Percentiles rank a stretch among this genome's conserved stretches.
phyloP scores from a whole-genome alignment of 2,113 vertebrate genomes.

The Embiotoca jacksoni region DNA sequence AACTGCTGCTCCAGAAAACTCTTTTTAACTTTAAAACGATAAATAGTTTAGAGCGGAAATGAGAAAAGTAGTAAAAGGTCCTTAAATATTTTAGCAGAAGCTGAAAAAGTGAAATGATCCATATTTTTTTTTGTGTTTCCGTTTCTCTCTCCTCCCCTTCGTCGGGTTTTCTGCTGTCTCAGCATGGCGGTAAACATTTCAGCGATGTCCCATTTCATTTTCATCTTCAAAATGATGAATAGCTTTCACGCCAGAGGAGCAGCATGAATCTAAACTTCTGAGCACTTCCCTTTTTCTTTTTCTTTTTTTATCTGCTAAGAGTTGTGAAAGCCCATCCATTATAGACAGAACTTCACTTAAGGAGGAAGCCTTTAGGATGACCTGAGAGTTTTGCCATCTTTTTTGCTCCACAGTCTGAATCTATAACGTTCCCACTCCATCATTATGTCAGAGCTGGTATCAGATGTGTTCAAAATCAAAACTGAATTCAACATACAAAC shows the following conservation, averaged over 20 bases:
- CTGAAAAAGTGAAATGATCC: no score
- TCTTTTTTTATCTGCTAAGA: conserved; percentile 16
- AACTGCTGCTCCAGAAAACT: no score
- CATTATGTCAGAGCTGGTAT: background rate
- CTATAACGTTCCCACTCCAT: background rate
- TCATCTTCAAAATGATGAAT: background rate
- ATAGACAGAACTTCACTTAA: background rate
- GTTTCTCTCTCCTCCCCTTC: no score
- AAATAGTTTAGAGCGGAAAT: no score
- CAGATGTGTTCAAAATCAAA: background rate
- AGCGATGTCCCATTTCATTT: background rate
- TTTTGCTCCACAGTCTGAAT: background rate
- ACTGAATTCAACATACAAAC: background rate
- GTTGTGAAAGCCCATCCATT: background rate
- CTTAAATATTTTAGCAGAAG: no score
- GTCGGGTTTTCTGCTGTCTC: background rate
- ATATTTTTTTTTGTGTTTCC: no score
- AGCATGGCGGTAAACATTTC: background rate
- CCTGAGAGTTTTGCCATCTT: background rate
- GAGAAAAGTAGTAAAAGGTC: no score
- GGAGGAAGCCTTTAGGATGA: background rate
- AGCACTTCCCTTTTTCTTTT: conserved; percentile 15
- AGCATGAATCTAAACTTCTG: conserved; percentile 11
- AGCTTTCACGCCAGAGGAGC: conserved; percentile 21
- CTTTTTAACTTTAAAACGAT: no score